Base-by-base conservation (phyloP, 2,888 invertebrate genomes). In the Oxystoma pomonae region DNA sequence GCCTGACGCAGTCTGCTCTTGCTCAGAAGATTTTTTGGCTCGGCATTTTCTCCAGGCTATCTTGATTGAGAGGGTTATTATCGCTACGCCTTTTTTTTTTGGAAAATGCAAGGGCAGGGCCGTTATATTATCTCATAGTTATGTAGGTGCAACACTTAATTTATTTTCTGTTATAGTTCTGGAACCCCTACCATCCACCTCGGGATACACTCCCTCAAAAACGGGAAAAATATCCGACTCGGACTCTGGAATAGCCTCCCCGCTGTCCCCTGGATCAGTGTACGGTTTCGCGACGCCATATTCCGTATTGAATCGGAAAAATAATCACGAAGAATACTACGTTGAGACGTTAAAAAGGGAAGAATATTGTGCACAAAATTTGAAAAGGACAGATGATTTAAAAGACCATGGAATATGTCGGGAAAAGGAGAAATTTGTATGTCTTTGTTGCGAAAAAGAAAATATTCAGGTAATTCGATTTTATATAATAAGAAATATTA, bases 231-330 rank as follows among this genome's bases (percentile, higher is more conserved):
- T 77, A 65, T 80, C 80, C 20, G 80, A 80, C 70, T 75, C 78
- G 19, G 80, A 81, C 75, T 80, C 80, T 50, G 80, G 80, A 55
- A 81, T 81, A 55, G 80, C 80, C 2, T 81, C 80, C 51, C 80
- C 80, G 2, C 73, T 80, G 19, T 80, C 80, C 21, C 80, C 80
- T 20, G 74, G 76, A 2, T 77, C 78, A 19, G 69, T 75, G 2
- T 76, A 78, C 68, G 76, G 77, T 51, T 75, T 77, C 68, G 64
- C 65, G 55, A 68, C 75, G 69, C 73, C 73, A 61, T 75, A 73
- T 70, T 67, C 67, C 58, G 74, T 12, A 12, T 35, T 35, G 12
- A 3, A 35, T 35, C 3, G 35, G 12, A 35, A 35, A 35, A 35
- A 35, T 35, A 7, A 35, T 35, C 35, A 35, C 3, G 12, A 12